Percentiles rank a stretch among this genome's conserved stretches.
phyloP scores from a whole-genome alignment of 2,797 vertebrate species.

The Anomalospiza imberbis region DNA sequence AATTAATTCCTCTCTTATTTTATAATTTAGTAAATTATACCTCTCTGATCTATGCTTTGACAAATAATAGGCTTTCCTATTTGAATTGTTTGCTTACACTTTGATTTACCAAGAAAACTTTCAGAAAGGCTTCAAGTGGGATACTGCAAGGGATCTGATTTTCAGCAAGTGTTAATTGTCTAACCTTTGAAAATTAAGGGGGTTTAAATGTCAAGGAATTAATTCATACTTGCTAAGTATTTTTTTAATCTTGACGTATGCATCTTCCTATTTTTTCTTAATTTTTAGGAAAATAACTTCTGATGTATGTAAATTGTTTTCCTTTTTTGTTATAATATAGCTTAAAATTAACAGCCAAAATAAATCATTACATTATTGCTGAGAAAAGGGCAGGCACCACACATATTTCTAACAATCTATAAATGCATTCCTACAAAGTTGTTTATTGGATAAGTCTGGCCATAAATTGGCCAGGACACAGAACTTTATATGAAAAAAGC shows the following conservation, averaged over 20 bases:
- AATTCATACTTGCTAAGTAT: not conserved
- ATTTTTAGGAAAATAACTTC: not conserved
- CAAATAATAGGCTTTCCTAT: not conserved
- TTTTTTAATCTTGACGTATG: not conserved
- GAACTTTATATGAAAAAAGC: conserved; percentile 52
- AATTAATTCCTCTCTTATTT: not conserved
- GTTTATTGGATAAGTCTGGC: conserved; percentile 61
- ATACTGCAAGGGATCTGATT: not conserved
- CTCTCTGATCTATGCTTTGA: not conserved
- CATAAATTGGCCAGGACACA: conserved; percentile 55
- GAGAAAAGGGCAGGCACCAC: conserved; percentile 39
- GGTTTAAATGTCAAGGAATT: not conserved
- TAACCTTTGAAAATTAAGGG: not conserved
- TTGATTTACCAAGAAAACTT: not conserved
- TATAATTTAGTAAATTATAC: not conserved
- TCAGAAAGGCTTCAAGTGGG: not conserved
- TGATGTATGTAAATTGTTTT: not conserved
- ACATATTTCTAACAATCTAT: conserved; percentile 61
- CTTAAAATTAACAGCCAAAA: conserved; percentile 23
- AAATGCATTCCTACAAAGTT: conserved; percentile 62
- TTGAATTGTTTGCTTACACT: not conserved
- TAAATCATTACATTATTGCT: conserved; percentile 5
- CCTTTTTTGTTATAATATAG: not conserved
- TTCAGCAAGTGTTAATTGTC: not conserved
- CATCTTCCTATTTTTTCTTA: not conserved